Percentiles rank a stretch among this genome's conserved stretches.
Evolutionary conservation across 2,113 vertebrate species (phyloP).

Genomic region (Chlorodrepanis virens): DNA sequence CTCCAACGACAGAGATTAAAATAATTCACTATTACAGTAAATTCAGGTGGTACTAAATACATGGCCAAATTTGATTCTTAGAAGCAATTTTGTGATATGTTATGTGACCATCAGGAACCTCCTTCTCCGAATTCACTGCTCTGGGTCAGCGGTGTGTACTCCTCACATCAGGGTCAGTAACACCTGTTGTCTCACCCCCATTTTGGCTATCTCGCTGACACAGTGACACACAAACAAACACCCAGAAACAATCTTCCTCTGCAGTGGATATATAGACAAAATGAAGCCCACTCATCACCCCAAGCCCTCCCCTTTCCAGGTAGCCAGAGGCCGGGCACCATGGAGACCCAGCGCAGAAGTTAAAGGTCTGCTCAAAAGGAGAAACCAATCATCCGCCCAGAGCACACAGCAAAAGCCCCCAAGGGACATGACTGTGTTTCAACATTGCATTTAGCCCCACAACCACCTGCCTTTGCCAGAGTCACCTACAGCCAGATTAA

Average conservation of each 20-base stretch:
- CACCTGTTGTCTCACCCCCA: not conserved
- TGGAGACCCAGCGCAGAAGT: fast-evolving
- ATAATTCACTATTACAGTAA: not conserved
- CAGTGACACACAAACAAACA: not conserved
- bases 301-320: fast-evolving
- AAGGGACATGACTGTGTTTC: not conserved
- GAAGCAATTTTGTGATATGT: not conserved
- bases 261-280: not conserved
- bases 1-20: not conserved
- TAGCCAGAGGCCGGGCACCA: fast-evolving
- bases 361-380: not conserved
- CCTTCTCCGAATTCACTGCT: not conserved
- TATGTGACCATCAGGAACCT: not conserved
- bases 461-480: not conserved
- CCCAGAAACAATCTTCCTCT: not conserved
- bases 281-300: not conserved
- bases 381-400: fast-evolving
- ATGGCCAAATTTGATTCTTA: not conserved
- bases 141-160: fast-evolving
- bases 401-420: fast-evolving
- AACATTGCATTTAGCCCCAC: not conserved
- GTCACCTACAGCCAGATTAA: not conserved
- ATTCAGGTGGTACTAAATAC: not conserved
- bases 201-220: fast-evolving
- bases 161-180: not conserved